phyloP scores from a whole-genome alignment of 2,113 vertebrate species.

The Hipposideros armiger region DNA sequence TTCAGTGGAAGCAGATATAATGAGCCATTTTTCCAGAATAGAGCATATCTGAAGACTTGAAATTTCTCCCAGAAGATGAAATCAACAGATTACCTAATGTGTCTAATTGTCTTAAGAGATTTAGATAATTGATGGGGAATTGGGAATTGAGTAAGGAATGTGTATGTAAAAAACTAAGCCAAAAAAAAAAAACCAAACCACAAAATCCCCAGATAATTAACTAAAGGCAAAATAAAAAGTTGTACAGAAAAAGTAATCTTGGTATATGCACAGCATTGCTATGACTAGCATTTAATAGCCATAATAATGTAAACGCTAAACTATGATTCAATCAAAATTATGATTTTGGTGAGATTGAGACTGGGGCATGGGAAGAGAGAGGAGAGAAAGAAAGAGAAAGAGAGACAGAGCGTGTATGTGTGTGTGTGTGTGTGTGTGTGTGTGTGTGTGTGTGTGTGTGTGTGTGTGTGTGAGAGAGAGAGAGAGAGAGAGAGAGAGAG shows the following conservation, averaged over 20 bases:
- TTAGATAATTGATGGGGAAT: background rate
- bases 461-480: too few species aligned
- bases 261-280: background rate
- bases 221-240: background rate
- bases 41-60: background rate
- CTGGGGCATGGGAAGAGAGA: background rate
- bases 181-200: background rate
- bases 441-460: background rate
- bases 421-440: background rate
- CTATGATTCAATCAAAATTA: background rate
- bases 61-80: background rate
- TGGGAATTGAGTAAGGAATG: background rate
- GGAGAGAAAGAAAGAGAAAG: too few species aligned
- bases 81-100: background rate
- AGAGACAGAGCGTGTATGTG: too few species aligned
- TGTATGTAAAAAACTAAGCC: background rate
- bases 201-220: background rate
- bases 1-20: background rate
- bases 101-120: background rate
- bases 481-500: too few species aligned
- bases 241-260: background rate
- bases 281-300: background rate
- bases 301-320: background rate
- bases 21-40: background rate
- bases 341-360: background rate